Evolutionary conservation across 2,888 invertebrate species (phyloP), one percentile per base, ranked within the genome.

Genomic region (Dolomedes plantarius): DNA sequence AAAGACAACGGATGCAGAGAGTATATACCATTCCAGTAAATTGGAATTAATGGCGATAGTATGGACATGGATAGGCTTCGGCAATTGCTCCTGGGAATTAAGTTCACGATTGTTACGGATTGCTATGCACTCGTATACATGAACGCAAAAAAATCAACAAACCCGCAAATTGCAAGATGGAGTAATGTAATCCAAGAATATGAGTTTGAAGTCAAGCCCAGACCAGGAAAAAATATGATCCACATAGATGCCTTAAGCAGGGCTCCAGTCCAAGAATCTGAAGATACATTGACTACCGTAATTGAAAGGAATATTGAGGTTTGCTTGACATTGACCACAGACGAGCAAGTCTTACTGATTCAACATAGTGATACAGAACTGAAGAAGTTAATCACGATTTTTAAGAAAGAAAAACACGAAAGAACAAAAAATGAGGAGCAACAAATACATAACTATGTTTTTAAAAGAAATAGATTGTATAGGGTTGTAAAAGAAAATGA

Each of bases 221-320:
- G 41, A 27, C 27, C 27, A 11, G 69, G 27, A 11, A 2, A 0
- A 9, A 0, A 27, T 28, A 41, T 69, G 27, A 27, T 19, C 0
- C 41, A 69, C 27, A 13, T 69, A 0, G 28, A 69, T 69, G 69
- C 69, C 23, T 0, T 69, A 19, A 69, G 67, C 67, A 29, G 32
- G 67, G 31, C 67, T 23, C n/a, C 67, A n/a, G 69, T 69, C 13
- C 39, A n/a, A n/a, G 11, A 32, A 31, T 0, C 16, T 27, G 29
- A 3, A 28, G 11, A 27, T 1, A 27, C 23, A 23, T 11, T 11
- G 6, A 50, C n/a, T 7, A n/a, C 6, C 9, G 3, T 69, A 9
- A 50, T 77, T 16, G 36, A 69, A 36, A 68, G n/a, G n/a, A 77
- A 77, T 1, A 32, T 39, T 16, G 69, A 77, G 11, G 56, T 69